Conservation (phyloP, 2,113 vertebrate species). For the Etheostoma spectabile region DNA sequence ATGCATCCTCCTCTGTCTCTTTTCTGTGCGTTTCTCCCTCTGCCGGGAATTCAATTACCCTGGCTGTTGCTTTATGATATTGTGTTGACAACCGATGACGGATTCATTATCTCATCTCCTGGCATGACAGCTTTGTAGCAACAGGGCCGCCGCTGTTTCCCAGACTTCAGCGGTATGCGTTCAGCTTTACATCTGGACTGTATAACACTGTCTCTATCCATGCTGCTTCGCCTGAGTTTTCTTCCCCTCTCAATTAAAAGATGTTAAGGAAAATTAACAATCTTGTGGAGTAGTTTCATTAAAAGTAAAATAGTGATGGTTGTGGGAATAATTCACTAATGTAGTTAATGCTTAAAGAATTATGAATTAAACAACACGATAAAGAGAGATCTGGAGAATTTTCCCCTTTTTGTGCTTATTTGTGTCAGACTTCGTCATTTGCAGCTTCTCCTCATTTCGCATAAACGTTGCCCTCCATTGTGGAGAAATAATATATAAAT, state of each 20-base stretch:
- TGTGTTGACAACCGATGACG: constrained; percentile 79
- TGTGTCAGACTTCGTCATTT: neutral
- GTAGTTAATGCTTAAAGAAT: constrained; percentile 25
- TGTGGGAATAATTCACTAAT: constrained; percentile 1
- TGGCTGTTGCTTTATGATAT: constrained; percentile 82
- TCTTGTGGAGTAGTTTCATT: neutral
- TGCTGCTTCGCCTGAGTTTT: neutral
- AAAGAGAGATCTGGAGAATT: neutral
- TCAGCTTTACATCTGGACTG: constrained; percentile 25
- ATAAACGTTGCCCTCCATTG: neutral
- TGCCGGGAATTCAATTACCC: constrained; percentile 82
- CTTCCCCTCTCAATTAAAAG: constrained; percentile 37
- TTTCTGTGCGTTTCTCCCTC: constrained; percentile 61
- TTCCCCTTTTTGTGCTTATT: neutral
- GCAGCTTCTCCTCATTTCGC: constrained; percentile 9
- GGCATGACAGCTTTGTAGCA: constrained; percentile 63
- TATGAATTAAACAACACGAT: constrained; percentile 10
- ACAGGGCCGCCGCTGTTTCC: constrained; percentile 21
- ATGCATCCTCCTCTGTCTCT: constrained; percentile 61
- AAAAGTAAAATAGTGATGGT: neutral
- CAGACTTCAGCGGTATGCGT: neutral
- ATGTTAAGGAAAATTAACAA: neutral
- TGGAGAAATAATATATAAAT: constrained; percentile 47
- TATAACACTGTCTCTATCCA: neutral
- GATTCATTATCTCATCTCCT: constrained; percentile 86